Base-by-base conservation (phyloP, 2,113 vertebrate species). In the Alaudala cheleensis region DNA sequence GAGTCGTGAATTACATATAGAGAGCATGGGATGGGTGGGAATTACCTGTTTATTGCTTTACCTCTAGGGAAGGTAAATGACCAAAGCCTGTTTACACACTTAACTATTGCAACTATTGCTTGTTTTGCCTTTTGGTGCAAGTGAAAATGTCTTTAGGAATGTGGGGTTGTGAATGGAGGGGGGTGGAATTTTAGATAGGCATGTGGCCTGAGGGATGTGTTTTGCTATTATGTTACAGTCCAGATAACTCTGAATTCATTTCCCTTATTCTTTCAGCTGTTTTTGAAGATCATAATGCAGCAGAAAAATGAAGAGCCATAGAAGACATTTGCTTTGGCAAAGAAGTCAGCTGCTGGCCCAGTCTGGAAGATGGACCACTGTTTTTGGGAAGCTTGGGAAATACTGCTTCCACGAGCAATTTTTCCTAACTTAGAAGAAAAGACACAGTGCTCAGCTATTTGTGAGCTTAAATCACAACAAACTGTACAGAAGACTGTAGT, bases 281-380 rank as follows among this genome's bases (percentile, higher is more conserved):
- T 80, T 95, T 90, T 96, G 85, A 78, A 94, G 96, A 95, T 98
- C 97, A 97, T 95, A 96, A 98, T 98, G 98, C 94, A 98, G 95
- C 98, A 97, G 96, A 93, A 98, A 97, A 97, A 98, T 98, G 98
- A 98, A 96, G 98, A 96, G 70, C 81, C 93, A 34, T 94, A 97
- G 95, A 92, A 97, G 96, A 96, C 74, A 51, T 93, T 87, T 97
- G 65, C 96, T 94, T 86, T 89, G 91, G 93, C 97, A 95, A 93
- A 96, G 96, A 96, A 97, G 95, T 91, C 96, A 56, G 47, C 93
- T 96, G 71, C 71, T 95, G 76, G 62, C 95, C 65, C 94, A 61
- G 81, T 97, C 93, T 95, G 94, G 93, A 94, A 97, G 96, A 97
- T 98, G 98, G 97, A 96, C 92, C 45, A 57, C 83, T 84, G 94